These are phyloP conservation scores for Gallinago paraguaiae DNA, from an alignment of 2,113 vertebrate species.

Conservation along the genomic window DNA sequence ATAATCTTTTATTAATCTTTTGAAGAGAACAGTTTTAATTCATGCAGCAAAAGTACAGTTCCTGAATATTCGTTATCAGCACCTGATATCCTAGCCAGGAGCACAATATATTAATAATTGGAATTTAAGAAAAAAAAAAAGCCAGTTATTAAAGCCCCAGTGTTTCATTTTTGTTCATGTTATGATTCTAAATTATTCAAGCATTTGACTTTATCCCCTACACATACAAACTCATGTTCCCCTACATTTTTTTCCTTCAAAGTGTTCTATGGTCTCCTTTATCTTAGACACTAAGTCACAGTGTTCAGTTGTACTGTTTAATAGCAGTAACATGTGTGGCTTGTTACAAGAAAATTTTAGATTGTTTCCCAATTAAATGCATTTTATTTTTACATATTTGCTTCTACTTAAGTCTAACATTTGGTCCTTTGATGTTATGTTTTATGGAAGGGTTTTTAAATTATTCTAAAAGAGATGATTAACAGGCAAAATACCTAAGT, in stretches of 20 bases:
- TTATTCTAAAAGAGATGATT: not conserved
- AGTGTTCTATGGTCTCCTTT: not conserved
- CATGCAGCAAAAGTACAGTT: not conserved
- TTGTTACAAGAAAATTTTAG: not conserved
- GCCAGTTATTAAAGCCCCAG: not conserved
- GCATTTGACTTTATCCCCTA: not conserved
- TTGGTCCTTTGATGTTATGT: not conserved
- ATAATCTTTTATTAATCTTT: slow-evolving; percentile 16
- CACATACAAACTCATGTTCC: not conserved
- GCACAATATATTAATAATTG: not conserved
- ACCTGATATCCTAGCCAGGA: not conserved
- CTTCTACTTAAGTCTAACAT: not conserved
- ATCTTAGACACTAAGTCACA: not conserved
- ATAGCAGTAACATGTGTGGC: not conserved
- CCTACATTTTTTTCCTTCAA: not conserved
- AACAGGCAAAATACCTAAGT: not conserved
- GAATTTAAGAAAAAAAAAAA: not conserved
- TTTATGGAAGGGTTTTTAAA: not conserved
- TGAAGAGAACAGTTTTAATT: not conserved
- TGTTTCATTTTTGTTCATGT: not conserved
- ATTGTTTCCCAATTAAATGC: not conserved
- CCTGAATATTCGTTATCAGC: not conserved
- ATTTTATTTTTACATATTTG: not conserved
- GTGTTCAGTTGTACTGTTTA: not conserved
- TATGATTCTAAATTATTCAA: not conserved